Conservation (phyloP, 1,140 invertebrate species). For the Drosophila elegans region DNA sequence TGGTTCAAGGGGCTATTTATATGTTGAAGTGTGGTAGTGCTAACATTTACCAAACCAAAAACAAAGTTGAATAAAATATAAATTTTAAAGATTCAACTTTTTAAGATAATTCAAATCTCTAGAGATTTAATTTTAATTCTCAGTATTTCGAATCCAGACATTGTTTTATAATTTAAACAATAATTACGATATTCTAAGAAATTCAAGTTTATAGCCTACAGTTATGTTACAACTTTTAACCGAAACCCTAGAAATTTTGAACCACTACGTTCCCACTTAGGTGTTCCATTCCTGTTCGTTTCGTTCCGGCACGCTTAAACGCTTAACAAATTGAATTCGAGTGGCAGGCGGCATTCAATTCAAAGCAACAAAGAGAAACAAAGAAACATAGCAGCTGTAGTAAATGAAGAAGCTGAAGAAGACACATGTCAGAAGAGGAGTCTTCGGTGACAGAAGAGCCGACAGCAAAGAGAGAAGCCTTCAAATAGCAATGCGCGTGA, state of each 20-base stretch:
- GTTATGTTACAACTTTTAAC: too few relatives aligned
- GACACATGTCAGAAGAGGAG: slow-evolving; percentile 25
- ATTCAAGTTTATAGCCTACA: too few relatives aligned
- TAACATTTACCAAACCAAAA: too few relatives aligned
- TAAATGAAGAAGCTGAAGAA: slow-evolving; percentile 42
- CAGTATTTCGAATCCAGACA: too few relatives aligned
- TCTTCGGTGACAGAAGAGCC: slow-evolving; percentile 27
- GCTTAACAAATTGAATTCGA: slow-evolving; percentile 66
- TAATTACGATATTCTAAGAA: too few relatives aligned
- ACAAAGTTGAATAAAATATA: too few relatives aligned
- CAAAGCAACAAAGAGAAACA: slow-evolving; percentile 35
- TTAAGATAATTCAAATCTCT: too few relatives aligned
- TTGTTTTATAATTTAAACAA: too few relatives aligned
- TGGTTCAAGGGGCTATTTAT: not conserved
- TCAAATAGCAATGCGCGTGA: slow-evolving; percentile 72
- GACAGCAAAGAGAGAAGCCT: slow-evolving; percentile 51
- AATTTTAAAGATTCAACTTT: too few relatives aligned
- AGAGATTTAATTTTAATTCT: too few relatives aligned
- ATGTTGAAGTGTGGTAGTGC: too few relatives aligned
- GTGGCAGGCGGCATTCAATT: slow-evolving; percentile 29
- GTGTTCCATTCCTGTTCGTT: slow-evolving; percentile 55
- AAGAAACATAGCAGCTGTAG: slow-evolving; percentile 35
- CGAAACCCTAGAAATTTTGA: not conserved
- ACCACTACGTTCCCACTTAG: slow-evolving; percentile 11
- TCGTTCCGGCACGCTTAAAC: slow-evolving; percentile 53